Base-by-base conservation (phyloP, 2,888 invertebrate species). In the Tipula confusa region DNA sequence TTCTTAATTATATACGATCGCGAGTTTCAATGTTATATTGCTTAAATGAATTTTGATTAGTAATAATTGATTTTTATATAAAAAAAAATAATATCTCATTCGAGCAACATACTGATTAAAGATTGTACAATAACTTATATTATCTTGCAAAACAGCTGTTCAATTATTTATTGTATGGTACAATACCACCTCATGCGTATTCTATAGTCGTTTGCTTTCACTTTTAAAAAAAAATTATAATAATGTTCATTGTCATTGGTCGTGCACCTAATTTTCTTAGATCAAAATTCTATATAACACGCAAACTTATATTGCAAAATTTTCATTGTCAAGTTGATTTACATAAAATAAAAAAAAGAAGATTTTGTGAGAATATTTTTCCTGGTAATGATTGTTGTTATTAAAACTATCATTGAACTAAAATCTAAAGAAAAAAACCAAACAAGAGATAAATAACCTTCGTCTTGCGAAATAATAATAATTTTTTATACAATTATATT, bases 1-100 rank as follows among this genome's bases (percentile, higher is more conserved):
- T 24, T 24, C 64, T 64, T 64, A 64, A 64, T 64, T 24, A 64
- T 24, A 64, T 64, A 64, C 64, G 64, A 64, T 64, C 64, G 64
- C 64, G 9, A 9, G 24, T 64, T 64, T 64, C 64, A 64, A 64
- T 64, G 64, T 24, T 64, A 24, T 64, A 64, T 64, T 64, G 24
- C 64, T 64, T 64, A 64, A 64, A 64, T 64, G 64, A 64, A 64
- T 64, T 64, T 64, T 64, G 64, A 64, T 64, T 64, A 24, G 24
- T 64, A 64, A 64, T 64, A 64, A 64, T 64, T 64, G 64, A 64
- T 64, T 64, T 24, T 24, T 64, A 9, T n/a, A 43, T 43, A 43
- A 43, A n/a, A n/a, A n/a, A n/a, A n/a, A 43, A n/a, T 43, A n/a
- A 43, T 43, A 43, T 43, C 43, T 7, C 43, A 7, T n/a, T 43